phyloP scores from a whole-genome alignment of 1,140 invertebrate genomes.

The Coelopa frigida region DNA sequence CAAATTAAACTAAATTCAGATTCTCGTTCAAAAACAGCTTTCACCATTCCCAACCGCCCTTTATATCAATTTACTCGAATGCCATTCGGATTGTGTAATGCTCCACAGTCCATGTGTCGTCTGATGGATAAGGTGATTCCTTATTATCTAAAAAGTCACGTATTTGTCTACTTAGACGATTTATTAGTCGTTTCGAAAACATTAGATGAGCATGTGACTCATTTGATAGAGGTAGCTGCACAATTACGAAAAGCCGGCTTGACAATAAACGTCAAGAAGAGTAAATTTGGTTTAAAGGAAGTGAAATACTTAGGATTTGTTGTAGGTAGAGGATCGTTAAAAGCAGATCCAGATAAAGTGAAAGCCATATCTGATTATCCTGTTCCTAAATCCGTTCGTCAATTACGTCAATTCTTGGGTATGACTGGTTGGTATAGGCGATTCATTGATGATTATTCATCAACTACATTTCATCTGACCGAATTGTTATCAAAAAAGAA shows the following conservation, averaged over 20 bases:
- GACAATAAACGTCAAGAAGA: constrained; percentile 15
- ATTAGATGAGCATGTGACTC: constrained; percentile 36
- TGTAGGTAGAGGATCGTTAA: constrained; percentile 30
- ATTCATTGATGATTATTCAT: constrained; percentile 35
- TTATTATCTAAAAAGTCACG: too few species aligned
- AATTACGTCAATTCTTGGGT: constrained; percentile 44
- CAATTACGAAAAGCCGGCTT: constrained; percentile 17
- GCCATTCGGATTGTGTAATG: too few species aligned
- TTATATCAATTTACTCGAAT: too few species aligned
- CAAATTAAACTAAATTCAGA: constrained; percentile 20
- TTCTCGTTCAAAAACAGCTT: constrained; percentile 38
- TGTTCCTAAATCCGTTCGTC: constrained; percentile 19
- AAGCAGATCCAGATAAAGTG: constrained; percentile 31
- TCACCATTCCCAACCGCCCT: constrained; percentile 28
- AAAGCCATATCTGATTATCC: constrained; percentile 10
- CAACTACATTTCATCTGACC: constrained; percentile 25
- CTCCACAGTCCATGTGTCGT: constrained; percentile 9
- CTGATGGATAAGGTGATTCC: too few species aligned
- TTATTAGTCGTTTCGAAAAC: constrained; percentile 30
- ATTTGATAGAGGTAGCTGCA: constrained; percentile 18
- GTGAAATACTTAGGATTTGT: constrained; percentile 6
- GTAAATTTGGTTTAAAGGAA: neutral
- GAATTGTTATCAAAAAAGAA: constrained; percentile 2
- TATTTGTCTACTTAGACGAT: constrained; percentile 24
- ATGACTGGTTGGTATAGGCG: constrained; percentile 40